phyloP scores from a whole-genome alignment of 2,888 invertebrate species.

The Stenchaetothrips biformis region DNA sequence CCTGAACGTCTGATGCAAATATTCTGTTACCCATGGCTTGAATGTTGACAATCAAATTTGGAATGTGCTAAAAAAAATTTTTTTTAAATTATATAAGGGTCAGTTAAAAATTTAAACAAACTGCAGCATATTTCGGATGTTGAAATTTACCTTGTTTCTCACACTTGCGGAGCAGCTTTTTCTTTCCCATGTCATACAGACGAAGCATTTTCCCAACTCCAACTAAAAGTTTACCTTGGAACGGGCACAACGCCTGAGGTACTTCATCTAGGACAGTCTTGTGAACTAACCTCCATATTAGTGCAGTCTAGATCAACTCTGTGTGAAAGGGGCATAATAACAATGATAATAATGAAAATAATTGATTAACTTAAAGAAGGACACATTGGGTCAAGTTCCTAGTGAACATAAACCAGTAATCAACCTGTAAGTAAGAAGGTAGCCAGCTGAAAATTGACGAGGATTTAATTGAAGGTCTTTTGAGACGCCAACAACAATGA shows the following conservation, averaged over 20 bases:
- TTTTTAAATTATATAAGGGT: neutral
- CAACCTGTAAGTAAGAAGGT: slow-evolving; percentile 79
- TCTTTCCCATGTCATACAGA: slow-evolving; percentile 93
- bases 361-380: neutral
- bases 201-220: slow-evolving; percentile 89
- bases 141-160: slow-evolving; percentile 79
- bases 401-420: slow-evolving; percentile 37
- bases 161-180: slow-evolving; percentile 93
- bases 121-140: neutral
- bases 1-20: slow-evolving; percentile 92
- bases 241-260: slow-evolving; percentile 81
- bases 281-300: slow-evolving; percentile 84
- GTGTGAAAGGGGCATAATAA: slow-evolving; percentile 38
- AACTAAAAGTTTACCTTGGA: slow-evolving; percentile 85
- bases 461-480: slow-evolving; percentile 88
- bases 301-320: slow-evolving; percentile 69
- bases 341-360: neutral
- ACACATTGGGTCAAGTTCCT: slow-evolving; percentile 29
- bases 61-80: slow-evolving; percentile 79
- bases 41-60: slow-evolving; percentile 88
- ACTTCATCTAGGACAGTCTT: slow-evolving; percentile 90
- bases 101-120: neutral
- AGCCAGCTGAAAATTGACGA: slow-evolving; percentile 73
- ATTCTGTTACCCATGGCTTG: slow-evolving; percentile 92
- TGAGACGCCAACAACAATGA: slow-evolving; percentile 81